Percentiles rank a stretch among this genome's conserved stretches.
Conservation (phyloP, 2,888 invertebrate species). For the Amblyjoppa proteus region DNA sequence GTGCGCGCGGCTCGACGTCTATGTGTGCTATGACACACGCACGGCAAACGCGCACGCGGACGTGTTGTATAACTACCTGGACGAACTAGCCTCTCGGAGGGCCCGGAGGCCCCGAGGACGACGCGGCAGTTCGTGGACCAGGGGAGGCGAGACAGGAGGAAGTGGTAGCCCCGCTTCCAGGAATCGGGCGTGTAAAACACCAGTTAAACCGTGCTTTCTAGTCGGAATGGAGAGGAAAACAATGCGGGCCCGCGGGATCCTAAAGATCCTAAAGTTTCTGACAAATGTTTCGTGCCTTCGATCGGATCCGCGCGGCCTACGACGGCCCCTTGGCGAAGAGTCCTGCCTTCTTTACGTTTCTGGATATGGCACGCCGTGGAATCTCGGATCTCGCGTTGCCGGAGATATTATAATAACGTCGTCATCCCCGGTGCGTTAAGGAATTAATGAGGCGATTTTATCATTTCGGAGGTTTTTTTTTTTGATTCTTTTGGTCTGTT, state of each 20-base stretch:
- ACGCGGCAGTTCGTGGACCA: slow-evolving; percentile 2
- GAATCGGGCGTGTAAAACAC: slow-evolving; percentile 83
- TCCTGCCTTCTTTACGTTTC: slow-evolving; percentile 43
- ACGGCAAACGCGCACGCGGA: slow-evolving; percentile 63
- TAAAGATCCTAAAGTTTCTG: slow-evolving; percentile 80
- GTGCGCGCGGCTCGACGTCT: not conserved
- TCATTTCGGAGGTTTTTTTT: slow-evolving; percentile 20
- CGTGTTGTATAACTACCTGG: slow-evolving; percentile 69
- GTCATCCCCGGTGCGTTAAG: slow-evolving; percentile 48
- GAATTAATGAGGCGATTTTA: slow-evolving; percentile 56
- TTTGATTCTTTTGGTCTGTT: not conserved
- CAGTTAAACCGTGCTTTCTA: slow-evolving; percentile 82
- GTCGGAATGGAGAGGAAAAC: slow-evolving; percentile 81
- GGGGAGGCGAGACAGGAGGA: slow-evolving; percentile 58
- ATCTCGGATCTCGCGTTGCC: slow-evolving; percentile 34
- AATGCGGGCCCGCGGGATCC: slow-evolving; percentile 75
- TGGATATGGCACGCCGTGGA: slow-evolving; percentile 16
- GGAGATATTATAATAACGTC: slow-evolving; percentile 60
- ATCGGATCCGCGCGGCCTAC: slow-evolving; percentile 64
- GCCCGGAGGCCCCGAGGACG: slow-evolving; percentile 60
- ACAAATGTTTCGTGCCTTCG: slow-evolving; percentile 81
- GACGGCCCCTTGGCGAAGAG: slow-evolving; percentile 31
- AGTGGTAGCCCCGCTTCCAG: slow-evolving; percentile 78
- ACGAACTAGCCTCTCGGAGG: slow-evolving; percentile 62
- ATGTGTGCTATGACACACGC: slow-evolving; percentile 42